Evolutionary conservation across 2,797 vertebrate genomes (phyloP), one percentile per base, ranked within the genome.

Genomic region (Valencia hispanica): DNA sequence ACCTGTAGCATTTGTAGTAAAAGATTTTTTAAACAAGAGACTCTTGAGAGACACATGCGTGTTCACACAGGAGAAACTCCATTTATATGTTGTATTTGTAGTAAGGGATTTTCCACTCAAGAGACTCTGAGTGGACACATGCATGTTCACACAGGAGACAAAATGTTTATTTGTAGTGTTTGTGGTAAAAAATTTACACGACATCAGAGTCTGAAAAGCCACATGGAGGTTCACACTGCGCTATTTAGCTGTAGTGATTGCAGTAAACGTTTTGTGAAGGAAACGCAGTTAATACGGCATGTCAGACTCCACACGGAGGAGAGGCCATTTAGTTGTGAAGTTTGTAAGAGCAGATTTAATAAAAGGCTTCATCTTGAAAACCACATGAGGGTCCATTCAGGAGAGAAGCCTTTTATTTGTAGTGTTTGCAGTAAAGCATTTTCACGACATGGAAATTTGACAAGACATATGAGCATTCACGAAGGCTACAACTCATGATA

Each of bases 341-440:
- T 70, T 12, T 70, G 45, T 20, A 48, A 32, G 27, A 70, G 18
- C 43, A 48, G 43, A 34, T 48, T 70, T 30, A 70, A 48, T 70
- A 47, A 70, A 70, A 65, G 61, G 8, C 43, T 47, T 32, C 43
- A 47, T 70, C 41, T 68, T 68, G 65, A 68, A 68, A 68, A n/a
- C 45, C n/a, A 45, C 66, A 45, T 47, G n/a, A 10, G 43, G 47
- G 43, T 69, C 27, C 66, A 69, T 30, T 45, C 66, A n/a, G 43
- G 66, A 69, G n/a, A 69, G 66, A 69, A 69, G 17, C n/a, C 25
- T 0, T 69, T 69, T 69, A 14, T 45, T 30, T 30, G 43, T 30
- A 65, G 61, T 6, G 20, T 65, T 65, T 65, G 61, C 61, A 65
- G 61, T 14, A 65, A 39, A 65, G 61, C 34, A 1, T 65, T 65